Percentiles rank a stretch among this genome's conserved stretches.
phyloP scores from a whole-genome alignment of 2,797 vertebrate genomes.

The Catamblyrhynchus diadema region DNA sequence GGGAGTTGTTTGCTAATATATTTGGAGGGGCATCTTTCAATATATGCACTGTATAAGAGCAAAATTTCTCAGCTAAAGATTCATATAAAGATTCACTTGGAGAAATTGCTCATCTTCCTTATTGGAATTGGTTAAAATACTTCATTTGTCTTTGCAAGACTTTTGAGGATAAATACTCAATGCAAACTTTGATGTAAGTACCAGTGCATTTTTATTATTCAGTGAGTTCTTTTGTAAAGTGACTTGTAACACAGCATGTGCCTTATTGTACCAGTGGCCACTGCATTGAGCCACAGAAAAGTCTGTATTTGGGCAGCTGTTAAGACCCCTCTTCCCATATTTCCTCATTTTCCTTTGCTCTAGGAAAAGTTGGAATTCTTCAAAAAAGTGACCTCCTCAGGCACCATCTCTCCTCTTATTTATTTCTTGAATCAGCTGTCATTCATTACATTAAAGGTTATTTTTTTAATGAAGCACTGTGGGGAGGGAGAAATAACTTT shows the following conservation, averaged over 20 bases:
- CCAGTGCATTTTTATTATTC: background rate
- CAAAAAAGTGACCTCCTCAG: constrained; percentile 26
- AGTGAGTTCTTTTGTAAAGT: background rate
- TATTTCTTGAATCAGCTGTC: background rate
- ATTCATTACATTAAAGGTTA: constrained; percentile 59
- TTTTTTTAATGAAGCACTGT: constrained; percentile 57
- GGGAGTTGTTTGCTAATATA: background rate
- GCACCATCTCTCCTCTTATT: background rate
- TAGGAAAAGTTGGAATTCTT: background rate
- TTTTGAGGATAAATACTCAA: background rate
- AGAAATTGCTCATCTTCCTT: background rate
- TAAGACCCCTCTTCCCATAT: background rate
- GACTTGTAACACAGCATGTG: background rate
- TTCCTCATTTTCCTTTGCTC: background rate
- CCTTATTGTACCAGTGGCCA: background rate
- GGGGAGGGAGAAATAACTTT: constrained; percentile 60
- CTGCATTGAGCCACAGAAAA: background rate
- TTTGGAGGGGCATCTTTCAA: background rate
- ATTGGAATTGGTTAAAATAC: background rate
- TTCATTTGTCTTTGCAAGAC: background rate
- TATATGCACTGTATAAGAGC: background rate
- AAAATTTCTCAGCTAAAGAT: background rate
- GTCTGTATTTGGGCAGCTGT: background rate
- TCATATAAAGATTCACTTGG: background rate
- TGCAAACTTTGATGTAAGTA: background rate